Evolutionary conservation across 2,888 invertebrate species (phyloP), one percentile per base, ranked within the genome.

Genomic region (Perizoma affinitatum): DNA sequence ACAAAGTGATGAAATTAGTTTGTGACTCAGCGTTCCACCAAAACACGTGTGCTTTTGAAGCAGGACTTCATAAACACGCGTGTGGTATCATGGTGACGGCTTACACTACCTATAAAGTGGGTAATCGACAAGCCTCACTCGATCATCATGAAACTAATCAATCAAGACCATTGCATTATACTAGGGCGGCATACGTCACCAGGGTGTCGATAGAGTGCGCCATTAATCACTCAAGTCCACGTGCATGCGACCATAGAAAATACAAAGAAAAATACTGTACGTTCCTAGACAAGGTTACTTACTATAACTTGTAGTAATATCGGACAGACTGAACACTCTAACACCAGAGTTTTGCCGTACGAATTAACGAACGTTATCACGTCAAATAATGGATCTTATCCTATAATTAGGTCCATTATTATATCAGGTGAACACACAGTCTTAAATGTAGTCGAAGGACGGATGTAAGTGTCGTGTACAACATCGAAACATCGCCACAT

Each of bases 101-200:
- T 22, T 22, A 22, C 22, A 22, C 22, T 22, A 22, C 22, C 22
- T 22, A 22, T 22, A 22, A 22, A 2, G 22, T 22, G 22, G 22
- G 34, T 48, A 33, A 53, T 42, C 36, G 8, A 9, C 9, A 11
- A 9, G 33, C 5, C 35, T 40, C 22, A 40, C 11, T 60, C 56
- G 55, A 58, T 66, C 63, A 68, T 43, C 8, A 49, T 48, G 38
- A 45, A 43, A 45, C 46, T 56, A 61, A 67, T 67, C 67, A 66
- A 68, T 68, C 64, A 65, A 47, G 42, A 40, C 10, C 34, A 4
- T 22, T 2, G 38, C 4, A 4, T 1, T 22, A 44, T 63, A 68
- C 63, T 61, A 69, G 67, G 63, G 63, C 53, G 46, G 34, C 65
- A 68, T 61, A 56, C 54, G 60, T 60, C 65, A 60, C 58, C 47